A percentile compares a stretch with the other conserved stretches of the same genome.
phyloP scores from a whole-genome alignment of 2,888 invertebrate species.

The Trypoxylon attenuatum region DNA sequence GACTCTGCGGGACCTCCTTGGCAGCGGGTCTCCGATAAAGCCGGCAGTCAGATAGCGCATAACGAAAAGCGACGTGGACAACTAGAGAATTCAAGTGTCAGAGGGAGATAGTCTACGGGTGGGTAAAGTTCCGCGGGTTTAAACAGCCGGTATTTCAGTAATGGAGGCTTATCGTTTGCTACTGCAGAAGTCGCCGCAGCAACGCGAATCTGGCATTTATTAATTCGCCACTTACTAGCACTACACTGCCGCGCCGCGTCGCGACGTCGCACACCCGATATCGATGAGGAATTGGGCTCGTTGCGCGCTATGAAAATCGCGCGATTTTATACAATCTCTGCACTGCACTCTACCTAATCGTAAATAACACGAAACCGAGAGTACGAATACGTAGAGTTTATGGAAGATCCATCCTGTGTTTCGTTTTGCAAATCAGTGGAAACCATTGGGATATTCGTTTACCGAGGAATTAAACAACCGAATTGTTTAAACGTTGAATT shows the following conservation, averaged over 20 bases:
- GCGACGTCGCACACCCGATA: constrained; percentile 43
- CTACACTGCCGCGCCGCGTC: constrained; percentile 21
- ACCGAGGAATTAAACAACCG: too few species aligned
- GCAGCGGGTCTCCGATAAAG: constrained; percentile 14
- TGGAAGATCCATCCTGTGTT: too few species aligned
- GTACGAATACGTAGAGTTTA: too few species aligned
- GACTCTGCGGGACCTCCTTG: neutral
- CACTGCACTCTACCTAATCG: too few species aligned
- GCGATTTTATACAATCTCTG: too few species aligned
- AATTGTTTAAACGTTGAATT: too few species aligned
- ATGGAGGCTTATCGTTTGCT: constrained; percentile 67
- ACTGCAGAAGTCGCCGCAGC: constrained; percentile 55
- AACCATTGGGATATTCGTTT: too few species aligned
- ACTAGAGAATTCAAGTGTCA: neutral
- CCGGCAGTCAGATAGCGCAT: constrained; percentile 4
- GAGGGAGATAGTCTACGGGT: neutral
- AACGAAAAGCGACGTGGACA: neutral
- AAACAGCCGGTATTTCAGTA: constrained; percentile 65
- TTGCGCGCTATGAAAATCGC: constrained; percentile 19
- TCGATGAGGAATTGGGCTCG: constrained; percentile 50
- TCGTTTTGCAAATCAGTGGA: too few species aligned
- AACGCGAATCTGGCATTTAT: constrained; percentile 53
- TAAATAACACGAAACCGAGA: too few species aligned
- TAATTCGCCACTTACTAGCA: constrained; percentile 63
- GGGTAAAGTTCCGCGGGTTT: constrained; percentile 52